Evolutionary conservation across 2,113 vertebrate genomes (phyloP).

Genomic region (Xenopus tropicalis): UCB_Xtro_10.0 CM004443.2:210340501-210341000

Average conservation of each 20-base stretch:
- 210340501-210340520: too few species aligned
- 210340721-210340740: slow-evolving; percentile 4
- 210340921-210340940: not conserved
- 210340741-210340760: slow-evolving; percentile 14
- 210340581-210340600: not conserved
- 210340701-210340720: slow-evolving; percentile 20
- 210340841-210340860: slow-evolving; percentile 39
- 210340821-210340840: slow-evolving; percentile 25
- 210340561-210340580: not conserved
- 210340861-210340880: slow-evolving; percentile 25
- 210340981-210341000: too few species aligned
- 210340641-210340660: not conserved
- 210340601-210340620: too few species aligned
- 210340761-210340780: slow-evolving; percentile 4
- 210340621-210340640: too few species aligned
- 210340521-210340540: too few species aligned
- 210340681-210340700: not conserved
- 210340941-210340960: too few species aligned
- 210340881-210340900: slow-evolving; percentile 16
- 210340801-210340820: slow-evolving; percentile 19
- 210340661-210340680: not conserved
- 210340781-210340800: slow-evolving; percentile 31
- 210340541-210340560: too few species aligned
- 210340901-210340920: slow-evolving; percentile 14
- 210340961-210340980: too few species aligned